Percentiles rank a stretch among this genome's conserved stretches.
These are phyloP conservation scores for Syndactyla subalaris DNA, from an alignment of 2,797 vertebrate genomes.

Conservation along the genomic window DNA sequence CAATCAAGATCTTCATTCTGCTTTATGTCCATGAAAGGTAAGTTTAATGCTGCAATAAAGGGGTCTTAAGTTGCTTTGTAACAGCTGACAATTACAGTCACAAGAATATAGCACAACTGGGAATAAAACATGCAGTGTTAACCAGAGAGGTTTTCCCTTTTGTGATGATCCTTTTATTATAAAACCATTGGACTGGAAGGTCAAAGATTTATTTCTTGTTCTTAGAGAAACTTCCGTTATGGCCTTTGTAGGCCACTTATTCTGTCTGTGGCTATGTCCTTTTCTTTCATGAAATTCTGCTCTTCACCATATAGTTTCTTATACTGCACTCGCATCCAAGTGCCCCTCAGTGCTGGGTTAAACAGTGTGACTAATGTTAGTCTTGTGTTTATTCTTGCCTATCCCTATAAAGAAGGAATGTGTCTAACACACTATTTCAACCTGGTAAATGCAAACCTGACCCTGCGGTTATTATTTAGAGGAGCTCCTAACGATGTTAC, in stretches of 20 bases:
- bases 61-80: background rate
- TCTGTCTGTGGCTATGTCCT: background rate
- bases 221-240: background rate
- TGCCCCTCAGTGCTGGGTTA: background rate
- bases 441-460: background rate
- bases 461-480: background rate
- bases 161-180: background rate
- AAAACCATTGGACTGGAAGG: background rate
- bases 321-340: background rate
- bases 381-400: background rate
- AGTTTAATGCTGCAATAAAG: conserved; percentile 24
- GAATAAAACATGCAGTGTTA: background rate
- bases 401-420: background rate
- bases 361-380: background rate
- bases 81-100: background rate
- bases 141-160: background rate
- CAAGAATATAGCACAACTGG: background rate
- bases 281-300: background rate
- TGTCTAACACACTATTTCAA: background rate
- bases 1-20: conserved; percentile 4
- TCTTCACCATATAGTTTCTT: background rate
- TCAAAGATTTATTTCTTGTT: background rate
- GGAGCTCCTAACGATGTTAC: background rate
- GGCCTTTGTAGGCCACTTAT: background rate
- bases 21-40: background rate